phyloP scores from a whole-genome alignment of 2,113 vertebrate genomes.

The Ivindomyrus marchei region DNA sequence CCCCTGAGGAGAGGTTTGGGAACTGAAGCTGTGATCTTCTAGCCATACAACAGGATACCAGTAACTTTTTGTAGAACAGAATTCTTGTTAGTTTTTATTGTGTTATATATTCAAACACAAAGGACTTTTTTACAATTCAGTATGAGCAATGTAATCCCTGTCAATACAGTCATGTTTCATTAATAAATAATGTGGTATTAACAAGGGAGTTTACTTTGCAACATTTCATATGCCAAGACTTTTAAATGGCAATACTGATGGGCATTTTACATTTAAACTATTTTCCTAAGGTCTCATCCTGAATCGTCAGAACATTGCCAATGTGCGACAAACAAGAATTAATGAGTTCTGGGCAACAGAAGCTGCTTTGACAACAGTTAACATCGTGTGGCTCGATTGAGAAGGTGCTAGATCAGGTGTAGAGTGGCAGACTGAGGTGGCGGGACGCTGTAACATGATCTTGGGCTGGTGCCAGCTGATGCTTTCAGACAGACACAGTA shows the following conservation, averaged over 20 bases:
- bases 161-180: background rate
- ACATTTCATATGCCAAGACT: background rate
- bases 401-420: slow-evolving; percentile 17
- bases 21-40: background rate
- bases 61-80: background rate
- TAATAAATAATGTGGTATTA: background rate
- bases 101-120: background rate
- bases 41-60: background rate
- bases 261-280: background rate
- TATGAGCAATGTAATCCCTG: background rate
- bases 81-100: background rate
- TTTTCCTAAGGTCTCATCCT: background rate
- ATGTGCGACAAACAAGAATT: background rate
- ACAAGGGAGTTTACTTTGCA: background rate
- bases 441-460: slow-evolving; percentile 12
- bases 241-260: background rate
- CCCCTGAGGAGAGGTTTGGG: background rate
- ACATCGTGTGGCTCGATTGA: background rate
- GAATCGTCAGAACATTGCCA: background rate
- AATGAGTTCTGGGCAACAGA: background rate
- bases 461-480: background rate
- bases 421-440: slow-evolving; percentile 15
- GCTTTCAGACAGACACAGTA: background rate
- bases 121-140: background rate
- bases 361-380: background rate